Evolutionary conservation across 2,113 vertebrate species (phyloP).

Genomic region (Hemicordylus capensis): DNA sequence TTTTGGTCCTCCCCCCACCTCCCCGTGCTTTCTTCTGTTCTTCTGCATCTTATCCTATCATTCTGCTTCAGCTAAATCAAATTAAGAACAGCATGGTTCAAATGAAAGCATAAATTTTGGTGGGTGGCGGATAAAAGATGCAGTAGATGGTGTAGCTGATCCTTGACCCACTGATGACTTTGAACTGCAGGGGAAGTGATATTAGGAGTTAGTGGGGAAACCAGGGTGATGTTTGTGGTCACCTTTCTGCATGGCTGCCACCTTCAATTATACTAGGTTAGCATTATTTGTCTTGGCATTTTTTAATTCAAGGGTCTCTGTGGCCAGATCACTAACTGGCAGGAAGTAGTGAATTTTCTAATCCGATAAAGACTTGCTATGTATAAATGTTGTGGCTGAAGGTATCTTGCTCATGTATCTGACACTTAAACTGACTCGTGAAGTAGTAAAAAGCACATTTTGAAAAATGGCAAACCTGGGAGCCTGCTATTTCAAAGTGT

Average conservation of each 20-base stretch:
- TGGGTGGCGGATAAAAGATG: background rate
- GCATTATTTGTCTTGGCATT: background rate
- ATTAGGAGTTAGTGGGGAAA: background rate
- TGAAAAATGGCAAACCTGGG: background rate
- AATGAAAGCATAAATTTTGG: conserved; percentile 8
- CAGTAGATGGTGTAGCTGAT: background rate
- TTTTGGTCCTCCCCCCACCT: too few relatives aligned
- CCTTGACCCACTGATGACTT: accelerated
- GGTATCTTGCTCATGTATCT: background rate
- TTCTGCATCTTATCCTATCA: background rate
- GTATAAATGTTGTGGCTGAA: background rate
- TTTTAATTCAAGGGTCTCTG: background rate
- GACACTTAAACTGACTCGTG: background rate
- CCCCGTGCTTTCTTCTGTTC: background rate
- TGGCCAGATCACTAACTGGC: background rate
- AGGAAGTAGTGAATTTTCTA: background rate
- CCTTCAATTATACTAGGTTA: background rate
- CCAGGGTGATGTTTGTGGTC: background rate
- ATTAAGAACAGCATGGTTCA: background rate
- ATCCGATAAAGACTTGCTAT: background rate
- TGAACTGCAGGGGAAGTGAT: background rate
- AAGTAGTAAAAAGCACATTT: background rate
- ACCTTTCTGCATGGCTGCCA: background rate
- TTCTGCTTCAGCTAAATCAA: background rate
- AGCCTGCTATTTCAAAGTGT: background rate